Evolutionary conservation across 1,140 invertebrate genomes (phyloP), one percentile per base, ranked within the genome.

Genomic region (Antheraea mylitta): DNA sequence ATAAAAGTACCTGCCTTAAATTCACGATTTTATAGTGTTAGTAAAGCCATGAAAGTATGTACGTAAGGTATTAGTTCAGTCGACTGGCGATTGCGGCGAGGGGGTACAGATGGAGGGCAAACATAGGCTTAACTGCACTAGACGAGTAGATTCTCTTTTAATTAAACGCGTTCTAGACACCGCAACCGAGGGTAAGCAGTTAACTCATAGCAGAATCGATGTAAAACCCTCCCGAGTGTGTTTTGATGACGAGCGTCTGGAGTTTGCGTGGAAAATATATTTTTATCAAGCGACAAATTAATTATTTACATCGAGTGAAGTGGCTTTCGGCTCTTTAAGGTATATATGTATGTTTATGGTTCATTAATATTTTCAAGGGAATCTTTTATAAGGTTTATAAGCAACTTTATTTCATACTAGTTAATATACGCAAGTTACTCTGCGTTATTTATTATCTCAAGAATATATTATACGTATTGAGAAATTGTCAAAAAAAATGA

Each of bases 111-210:
- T 82, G 74, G 68, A 74, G 76, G 77, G 78, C 81, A 82, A 83
- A 82, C 78, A 78, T 61, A 72, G 71, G 77, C 76, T 83, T 80
- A 83, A 82, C 81, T 80, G 77, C 75, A 77, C 78, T 75, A 68
- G 70, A 71, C 71, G 76, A 81, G 81, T 71, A 80, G 83, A 83
- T 86, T 80, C 80, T 80, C 78, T 82, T 86, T 84, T 86, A 86
- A 86, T 86, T 86, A 84, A 83, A 81, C 80, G 73, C 81, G 76
- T 79, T 81, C 71, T 69, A 77, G 73, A 68, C 75, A 22, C 18
- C 65, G 36, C 68, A 67, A 71, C 66, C 63, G 68, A 75, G 73
- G 70, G 69, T 67, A 72, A 72, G 64, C 70, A 64, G 18, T 67
- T 36, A 73, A 73, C 71, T 75, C 68, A 62, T 53, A 48, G 62